Evolutionary conservation across 2,888 invertebrate species (phyloP).

Genomic region (Aricia artaxerxes): DNA sequence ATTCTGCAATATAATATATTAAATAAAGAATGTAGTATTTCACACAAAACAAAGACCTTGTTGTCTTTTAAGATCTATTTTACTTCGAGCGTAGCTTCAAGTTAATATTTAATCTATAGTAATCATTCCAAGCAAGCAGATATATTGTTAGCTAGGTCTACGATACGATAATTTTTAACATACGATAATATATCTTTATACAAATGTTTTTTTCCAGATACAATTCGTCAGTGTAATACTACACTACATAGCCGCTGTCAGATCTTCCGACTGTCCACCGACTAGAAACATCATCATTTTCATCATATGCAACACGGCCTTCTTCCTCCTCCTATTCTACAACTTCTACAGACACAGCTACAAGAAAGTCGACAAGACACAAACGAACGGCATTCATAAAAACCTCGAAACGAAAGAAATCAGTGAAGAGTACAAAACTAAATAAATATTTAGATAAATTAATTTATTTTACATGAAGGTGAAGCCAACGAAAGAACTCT

Average conservation of each 20-base stretch:
- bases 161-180: no score
- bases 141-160: no score
- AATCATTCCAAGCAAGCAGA: no score
- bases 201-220: slow-evolving; percentile 62
- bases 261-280: slow-evolving; percentile 81
- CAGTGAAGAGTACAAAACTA: neutral
- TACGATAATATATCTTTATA: neutral
- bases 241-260: slow-evolving; percentile 74
- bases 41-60: no score
- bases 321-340: slow-evolving; percentile 83
- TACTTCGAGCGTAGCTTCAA: no score
- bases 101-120: no score
- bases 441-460: neutral
- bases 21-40: no score
- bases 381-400: slow-evolving; percentile 1
- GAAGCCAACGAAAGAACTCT: neutral
- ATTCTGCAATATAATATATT: no score
- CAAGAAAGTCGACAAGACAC: slow-evolving; percentile 43
- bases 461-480: neutral
- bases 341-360: slow-evolving; percentile 82
- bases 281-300: slow-evolving; percentile 79
- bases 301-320: slow-evolving; percentile 76
- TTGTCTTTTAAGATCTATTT: no score
- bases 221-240: slow-evolving; percentile 83
- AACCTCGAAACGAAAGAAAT: neutral